phyloP scores from a whole-genome alignment of 2,888 invertebrate genomes.

The Parthenolecanium corni region DNA sequence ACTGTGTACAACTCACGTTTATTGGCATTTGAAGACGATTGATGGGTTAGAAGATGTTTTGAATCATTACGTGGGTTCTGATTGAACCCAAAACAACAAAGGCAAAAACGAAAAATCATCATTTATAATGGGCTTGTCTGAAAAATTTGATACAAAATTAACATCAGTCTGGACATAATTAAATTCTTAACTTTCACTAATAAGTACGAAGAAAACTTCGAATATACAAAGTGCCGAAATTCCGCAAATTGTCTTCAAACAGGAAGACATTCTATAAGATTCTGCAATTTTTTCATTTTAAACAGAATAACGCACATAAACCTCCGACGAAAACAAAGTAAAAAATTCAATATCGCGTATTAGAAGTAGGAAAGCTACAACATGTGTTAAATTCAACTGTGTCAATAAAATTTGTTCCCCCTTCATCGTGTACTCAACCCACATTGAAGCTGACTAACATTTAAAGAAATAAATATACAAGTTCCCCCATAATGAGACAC shows the following conservation, averaged over 20 bases:
- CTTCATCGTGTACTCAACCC: too few relatives aligned
- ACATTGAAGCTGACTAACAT: too few relatives aligned
- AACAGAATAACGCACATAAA: neutral
- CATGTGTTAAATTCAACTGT: slow-evolving; percentile 26
- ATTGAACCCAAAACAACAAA: slow-evolving; percentile 29
- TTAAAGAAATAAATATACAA: too few relatives aligned
- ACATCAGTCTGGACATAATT: too few relatives aligned
- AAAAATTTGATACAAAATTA: neutral
- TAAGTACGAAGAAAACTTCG: too few relatives aligned
- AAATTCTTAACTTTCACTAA: too few relatives aligned
- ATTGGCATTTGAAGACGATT: neutral
- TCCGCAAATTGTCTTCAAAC: too few relatives aligned
- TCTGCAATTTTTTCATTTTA: too few relatives aligned
- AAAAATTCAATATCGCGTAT: neutral
- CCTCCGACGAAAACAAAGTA: neutral
- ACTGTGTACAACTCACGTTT: slow-evolving; percentile 30
- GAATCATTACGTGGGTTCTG: slow-evolving; percentile 22
- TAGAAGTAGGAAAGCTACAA: slow-evolving; percentile 12
- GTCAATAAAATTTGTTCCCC: slow-evolving; percentile 18
- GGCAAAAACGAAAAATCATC: slow-evolving; percentile 30
- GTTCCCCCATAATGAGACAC: too few relatives aligned
- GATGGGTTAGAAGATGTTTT: slow-evolving; percentile 22
- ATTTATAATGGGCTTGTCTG: neutral
- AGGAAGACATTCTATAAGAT: too few relatives aligned
- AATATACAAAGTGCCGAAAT: too few relatives aligned